phyloP scores from a whole-genome alignment of 2,888 invertebrate genomes.

The Hypomecis atomaria region DNA sequence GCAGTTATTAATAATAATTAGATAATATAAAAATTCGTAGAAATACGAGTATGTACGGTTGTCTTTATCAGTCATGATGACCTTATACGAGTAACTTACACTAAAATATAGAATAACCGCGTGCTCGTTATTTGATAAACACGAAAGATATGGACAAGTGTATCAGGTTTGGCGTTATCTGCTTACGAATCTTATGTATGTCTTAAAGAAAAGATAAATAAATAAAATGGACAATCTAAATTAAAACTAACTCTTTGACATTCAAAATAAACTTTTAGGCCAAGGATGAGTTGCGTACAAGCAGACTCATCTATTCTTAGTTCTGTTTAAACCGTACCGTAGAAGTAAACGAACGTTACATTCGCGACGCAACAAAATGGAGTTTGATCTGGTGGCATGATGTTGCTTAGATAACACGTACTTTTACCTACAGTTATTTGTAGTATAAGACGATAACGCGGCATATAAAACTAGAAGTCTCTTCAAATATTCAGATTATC shows the following conservation, averaged over 20 bases:
- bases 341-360: not conserved
- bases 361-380: constrained; percentile 5
- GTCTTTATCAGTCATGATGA: not conserved
- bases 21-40: too few relatives aligned
- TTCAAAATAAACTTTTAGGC: constrained; percentile 8
- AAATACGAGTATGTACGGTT: too few relatives aligned
- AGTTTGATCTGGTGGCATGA: constrained; percentile 20
- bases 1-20: too few relatives aligned
- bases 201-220: constrained; percentile 1
- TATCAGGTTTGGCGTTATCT: constrained; percentile 3
- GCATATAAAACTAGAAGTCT: constrained; percentile 51
- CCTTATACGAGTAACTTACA: too few relatives aligned
- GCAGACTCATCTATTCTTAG: constrained; percentile 7
- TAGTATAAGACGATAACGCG: constrained; percentile 30
- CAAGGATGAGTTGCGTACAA: not conserved
- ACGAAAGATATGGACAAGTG: constrained; percentile 13
- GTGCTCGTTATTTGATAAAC: constrained; percentile 13
- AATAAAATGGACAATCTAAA: not conserved
- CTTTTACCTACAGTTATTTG: constrained; percentile 26
- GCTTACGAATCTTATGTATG: not conserved
- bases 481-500: constrained; percentile 43
- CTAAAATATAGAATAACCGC: not conserved
- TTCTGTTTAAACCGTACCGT: not conserved
- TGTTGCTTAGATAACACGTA: constrained; percentile 20
- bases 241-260: not conserved